Conservation (phyloP, 2,888 invertebrate genomes). For the Steromphala cineraria region DNA sequence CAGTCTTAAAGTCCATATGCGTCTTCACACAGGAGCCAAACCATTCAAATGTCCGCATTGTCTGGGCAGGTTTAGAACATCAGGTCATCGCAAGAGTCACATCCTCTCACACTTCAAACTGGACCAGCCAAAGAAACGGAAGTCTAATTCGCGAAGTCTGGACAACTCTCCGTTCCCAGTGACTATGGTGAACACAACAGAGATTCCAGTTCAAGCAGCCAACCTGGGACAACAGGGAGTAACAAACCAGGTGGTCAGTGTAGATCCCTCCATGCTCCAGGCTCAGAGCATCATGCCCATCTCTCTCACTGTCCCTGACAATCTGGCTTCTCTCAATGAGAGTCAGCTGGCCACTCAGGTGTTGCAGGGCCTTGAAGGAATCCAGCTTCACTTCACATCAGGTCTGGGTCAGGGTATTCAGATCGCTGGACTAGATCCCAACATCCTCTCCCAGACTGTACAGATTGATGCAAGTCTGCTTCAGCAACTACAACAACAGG, state of each 20-base stretch:
- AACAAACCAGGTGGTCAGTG: conserved; percentile 43
- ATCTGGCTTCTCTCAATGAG: conserved; percentile 30
- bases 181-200: neutral
- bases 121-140: conserved; percentile 30
- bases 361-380: conserved; percentile 68
- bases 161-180: conserved; percentile 26
- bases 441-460: conserved; percentile 73
- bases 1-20: conserved; percentile 75
- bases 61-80: conserved; percentile 81
- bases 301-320: conserved; percentile 58
- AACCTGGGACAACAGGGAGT: conserved; percentile 22
- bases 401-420: conserved; percentile 73
- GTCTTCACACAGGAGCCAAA: conserved; percentile 80
- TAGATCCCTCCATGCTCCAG: conserved; percentile 61
- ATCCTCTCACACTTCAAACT: conserved; percentile 78
- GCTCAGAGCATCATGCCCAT: conserved; percentile 62
- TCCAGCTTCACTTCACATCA: conserved; percentile 74
- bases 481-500: conserved; percentile 75
- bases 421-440: conserved; percentile 75
- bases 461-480: conserved; percentile 77
- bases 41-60: conserved; percentile 92
- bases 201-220: neutral
- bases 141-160: conserved; percentile 37
- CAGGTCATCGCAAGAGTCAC: conserved; percentile 82
- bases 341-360: conserved; percentile 61